phyloP scores from a whole-genome alignment of 2,797 vertebrate genomes.

The Manis crassicaudata region DNA sequence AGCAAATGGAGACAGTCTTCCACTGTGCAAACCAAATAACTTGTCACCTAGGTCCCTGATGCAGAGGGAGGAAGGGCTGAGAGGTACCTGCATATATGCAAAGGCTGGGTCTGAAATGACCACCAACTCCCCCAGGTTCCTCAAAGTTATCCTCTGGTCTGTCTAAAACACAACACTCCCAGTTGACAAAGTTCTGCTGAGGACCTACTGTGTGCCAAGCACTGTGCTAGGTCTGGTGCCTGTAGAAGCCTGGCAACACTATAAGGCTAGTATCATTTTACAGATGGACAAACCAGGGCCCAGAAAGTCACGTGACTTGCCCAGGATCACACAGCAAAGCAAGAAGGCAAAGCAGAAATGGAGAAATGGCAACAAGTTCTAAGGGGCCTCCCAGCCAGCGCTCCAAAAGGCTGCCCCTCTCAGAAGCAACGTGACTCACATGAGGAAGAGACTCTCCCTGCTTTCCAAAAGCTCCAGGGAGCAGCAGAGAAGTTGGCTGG shows the following conservation, averaged over 20 bases:
- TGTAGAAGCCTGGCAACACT: not conserved
- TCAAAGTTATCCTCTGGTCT: not conserved
- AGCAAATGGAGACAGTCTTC: not conserved
- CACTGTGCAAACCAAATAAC: not conserved
- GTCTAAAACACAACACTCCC: not conserved
- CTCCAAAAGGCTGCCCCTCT: not conserved
- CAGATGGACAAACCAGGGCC: not conserved
- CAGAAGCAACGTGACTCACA: rapidly evolving
- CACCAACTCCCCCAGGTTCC: not conserved
- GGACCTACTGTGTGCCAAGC: not conserved
- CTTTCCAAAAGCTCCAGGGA: not conserved
- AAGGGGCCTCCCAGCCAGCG: too few species aligned
- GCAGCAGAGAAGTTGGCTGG: not conserved
- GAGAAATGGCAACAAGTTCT: not conserved
- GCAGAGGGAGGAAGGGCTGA: not conserved
- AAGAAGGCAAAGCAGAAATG: not conserved
- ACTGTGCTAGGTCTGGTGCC: not conserved
- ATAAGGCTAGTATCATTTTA: not conserved
- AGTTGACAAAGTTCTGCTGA: not conserved
- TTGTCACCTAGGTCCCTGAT: rapidly evolving
- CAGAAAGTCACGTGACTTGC: not conserved
- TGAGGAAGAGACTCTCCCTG: not conserved
- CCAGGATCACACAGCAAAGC: not conserved
- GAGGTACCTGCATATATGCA: not conserved
- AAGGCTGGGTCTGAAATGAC: not conserved